These are phyloP conservation scores for Anastrepha obliqua DNA, from an alignment of 1,140 invertebrate species.

Conservation along the genomic window DNA sequence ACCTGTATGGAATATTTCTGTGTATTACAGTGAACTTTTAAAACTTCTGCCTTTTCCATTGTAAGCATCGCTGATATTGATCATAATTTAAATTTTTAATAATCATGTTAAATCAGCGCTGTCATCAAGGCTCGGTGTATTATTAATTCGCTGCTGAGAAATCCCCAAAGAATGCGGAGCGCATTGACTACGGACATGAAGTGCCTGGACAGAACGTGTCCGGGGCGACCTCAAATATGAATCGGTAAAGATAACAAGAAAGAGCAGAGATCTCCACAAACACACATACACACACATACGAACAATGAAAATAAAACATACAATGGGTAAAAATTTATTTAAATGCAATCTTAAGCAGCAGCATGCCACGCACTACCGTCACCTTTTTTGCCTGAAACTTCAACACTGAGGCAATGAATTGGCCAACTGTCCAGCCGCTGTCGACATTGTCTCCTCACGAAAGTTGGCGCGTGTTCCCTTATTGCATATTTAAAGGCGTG, in stretches of 20 bases:
- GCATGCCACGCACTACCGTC: neutral
- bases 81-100: constrained; percentile 30
- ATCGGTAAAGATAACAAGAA: constrained; percentile 10
- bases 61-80: neutral
- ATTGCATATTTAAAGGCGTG: constrained; percentile 48
- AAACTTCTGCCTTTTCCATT: too few relatives aligned
- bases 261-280: neutral
- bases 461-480: neutral
- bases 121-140: constrained; percentile 5
- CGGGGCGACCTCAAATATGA: constrained; percentile 31
- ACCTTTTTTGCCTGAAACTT: neutral
- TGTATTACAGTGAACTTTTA: too few relatives aligned
- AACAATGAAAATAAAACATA: neutral
- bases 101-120: constrained; percentile 25
- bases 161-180: neutral
- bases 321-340: constrained; percentile 62
- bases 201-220: neutral
- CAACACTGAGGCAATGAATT: constrained; percentile 30
- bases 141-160: constrained; percentile 38
- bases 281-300: neutral
- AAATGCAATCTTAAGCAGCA: constrained; percentile 59
- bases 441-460: constrained; percentile 38
- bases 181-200: constrained; percentile 27
- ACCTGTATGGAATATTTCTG: too few relatives aligned
- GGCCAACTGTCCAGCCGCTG: constrained; percentile 5